Evolutionary conservation across 2,888 invertebrate genomes (phyloP), one percentile per base, ranked within the genome.

Genomic region (Platerodrilus igneus): DNA sequence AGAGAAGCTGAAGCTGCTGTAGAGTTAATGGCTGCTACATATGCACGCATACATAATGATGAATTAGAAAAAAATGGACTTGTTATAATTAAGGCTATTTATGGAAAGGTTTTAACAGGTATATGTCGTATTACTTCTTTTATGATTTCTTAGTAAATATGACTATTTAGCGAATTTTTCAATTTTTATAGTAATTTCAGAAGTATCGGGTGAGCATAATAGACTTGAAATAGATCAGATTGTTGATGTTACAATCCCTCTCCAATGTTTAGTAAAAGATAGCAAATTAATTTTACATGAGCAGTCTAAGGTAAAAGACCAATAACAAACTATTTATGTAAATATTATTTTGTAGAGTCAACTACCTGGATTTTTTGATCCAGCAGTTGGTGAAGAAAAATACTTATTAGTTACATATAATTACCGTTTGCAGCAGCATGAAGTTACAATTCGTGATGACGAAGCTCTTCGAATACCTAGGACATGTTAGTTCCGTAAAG

Each of bases 361-460:
- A 62, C 69, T 97, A 47, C 91, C 96, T 7, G 97, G 97, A 17
- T 97, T 97, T 70, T 97, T 87, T 69, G 97, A 99, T 69, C 93
- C 95, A 0, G 91, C 92, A 51, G 79, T 88, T 34, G 93, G 94
- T 1, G 94, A 96, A 56, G 84, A 89, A 17, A 97, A 97, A 67
- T 79, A 80, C 57, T 72, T 97, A 14, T 79, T 83, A 34, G 78
- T 97, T 49, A 81, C 87, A 57, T 97, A 97, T 70, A 78, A 79
- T 61, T 94, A 84, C 72, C 83, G 85, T 55, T 81, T 81, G 58
- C 78, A 79, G 61, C 72, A 79, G n/a, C 86, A 93, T 62, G 78
- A 84, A 59, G 82, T 87, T 57, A 79, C 84, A 22, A 72, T 93
- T 36, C 71, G 77, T 45, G 96, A 97, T 63, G 78, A 74, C 27